Evolutionary conservation across 2,888 invertebrate species (phyloP).

Genomic region (Sphaerophoria rueppellii): DNA sequence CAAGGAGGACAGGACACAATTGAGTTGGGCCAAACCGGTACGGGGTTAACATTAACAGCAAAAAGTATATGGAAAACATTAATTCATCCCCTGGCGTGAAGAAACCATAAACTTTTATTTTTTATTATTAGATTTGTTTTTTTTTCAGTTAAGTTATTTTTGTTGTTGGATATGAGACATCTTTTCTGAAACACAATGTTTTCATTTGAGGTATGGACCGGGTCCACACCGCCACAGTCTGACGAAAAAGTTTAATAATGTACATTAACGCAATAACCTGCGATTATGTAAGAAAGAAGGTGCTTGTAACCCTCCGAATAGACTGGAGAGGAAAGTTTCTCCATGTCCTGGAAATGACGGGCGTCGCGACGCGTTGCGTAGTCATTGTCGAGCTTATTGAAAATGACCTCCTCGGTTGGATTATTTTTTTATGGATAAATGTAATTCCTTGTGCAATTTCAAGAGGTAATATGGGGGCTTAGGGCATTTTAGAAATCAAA

Average conservation of each 20-base stretch:
- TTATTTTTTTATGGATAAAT: constrained; percentile 24
- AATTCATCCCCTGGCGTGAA: constrained; percentile 73
- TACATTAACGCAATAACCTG: constrained; percentile 74
- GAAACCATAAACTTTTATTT: constrained; percentile 69
- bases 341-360: constrained; percentile 43
- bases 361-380: not conserved
- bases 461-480: constrained; percentile 53
- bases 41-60: constrained; percentile 25
- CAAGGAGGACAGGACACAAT: constrained; percentile 4
- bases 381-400: constrained; percentile 53
- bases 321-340: constrained; percentile 71
- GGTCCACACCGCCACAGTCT: not conserved
- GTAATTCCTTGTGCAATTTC: constrained; percentile 31
- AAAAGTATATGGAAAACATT: constrained; percentile 63
- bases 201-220: constrained; percentile 23
- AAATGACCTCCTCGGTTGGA: constrained; percentile 65
- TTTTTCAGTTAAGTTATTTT: constrained; percentile 11
- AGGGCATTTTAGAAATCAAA: constrained; percentile 64
- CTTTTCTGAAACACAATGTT: constrained; percentile 53
- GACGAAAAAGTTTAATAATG: constrained; percentile 67
- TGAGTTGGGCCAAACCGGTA: constrained; percentile 35
- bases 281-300: constrained; percentile 71
- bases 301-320: constrained; percentile 70
- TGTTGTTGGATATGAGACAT: constrained; percentile 52
- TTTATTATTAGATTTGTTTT: constrained; percentile 55